phyloP scores from a whole-genome alignment of 2,797 vertebrate species.

The Scolopax bukidnonensis region DNA sequence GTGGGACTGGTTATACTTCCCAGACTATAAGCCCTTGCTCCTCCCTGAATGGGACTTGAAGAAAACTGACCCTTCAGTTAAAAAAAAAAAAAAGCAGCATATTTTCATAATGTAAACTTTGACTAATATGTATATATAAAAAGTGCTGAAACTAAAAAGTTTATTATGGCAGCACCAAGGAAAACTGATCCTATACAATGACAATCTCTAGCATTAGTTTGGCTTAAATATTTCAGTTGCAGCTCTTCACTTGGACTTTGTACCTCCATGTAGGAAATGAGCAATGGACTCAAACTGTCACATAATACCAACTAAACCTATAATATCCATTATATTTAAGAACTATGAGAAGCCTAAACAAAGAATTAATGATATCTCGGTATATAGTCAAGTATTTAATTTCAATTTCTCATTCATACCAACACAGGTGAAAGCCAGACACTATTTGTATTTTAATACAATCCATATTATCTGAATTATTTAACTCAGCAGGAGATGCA shows the following conservation, averaged over 20 bases:
- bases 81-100: neutral
- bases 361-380: neutral
- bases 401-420: neutral
- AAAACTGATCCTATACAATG: neutral
- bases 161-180: neutral
- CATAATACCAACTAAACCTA: neutral
- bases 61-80: slow-evolving; percentile 91
- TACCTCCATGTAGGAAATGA: neutral
- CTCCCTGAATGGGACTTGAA: slow-evolving; percentile 92
- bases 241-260: neutral
- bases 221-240: neutral
- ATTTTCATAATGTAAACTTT: neutral
- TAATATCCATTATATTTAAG: neutral
- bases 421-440: neutral
- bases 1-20: slow-evolving; percentile 88
- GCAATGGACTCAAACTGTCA: neutral
- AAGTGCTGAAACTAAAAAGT: neutral
- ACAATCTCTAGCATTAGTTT: neutral
- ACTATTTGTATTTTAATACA: neutral
- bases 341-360: neutral
- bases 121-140: neutral
- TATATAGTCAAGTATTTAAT: neutral
- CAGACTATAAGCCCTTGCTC: slow-evolving; percentile 86
- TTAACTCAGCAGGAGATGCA: neutral
- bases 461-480: neutral